Percentiles rank a stretch among this genome's conserved stretches.
Conservation (phyloP, 2,888 invertebrate species). For the Graphium colonna region DNA sequence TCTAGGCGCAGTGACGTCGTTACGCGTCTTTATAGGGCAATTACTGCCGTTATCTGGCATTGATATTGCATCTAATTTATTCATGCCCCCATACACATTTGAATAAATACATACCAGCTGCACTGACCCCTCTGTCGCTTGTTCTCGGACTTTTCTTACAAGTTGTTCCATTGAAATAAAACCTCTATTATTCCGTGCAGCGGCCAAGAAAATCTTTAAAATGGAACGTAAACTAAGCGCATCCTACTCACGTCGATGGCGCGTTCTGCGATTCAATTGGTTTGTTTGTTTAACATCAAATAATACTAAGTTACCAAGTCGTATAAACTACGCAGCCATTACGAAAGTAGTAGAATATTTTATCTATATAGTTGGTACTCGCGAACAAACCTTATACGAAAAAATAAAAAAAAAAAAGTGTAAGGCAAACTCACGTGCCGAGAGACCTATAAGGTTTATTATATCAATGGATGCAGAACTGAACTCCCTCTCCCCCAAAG, state of each 20-base stretch:
- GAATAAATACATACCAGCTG: conserved; percentile 62
- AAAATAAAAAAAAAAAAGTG: background rate
- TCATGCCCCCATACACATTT: conserved; percentile 57
- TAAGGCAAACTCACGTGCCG: no score
- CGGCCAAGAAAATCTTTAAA: conserved; percentile 32
- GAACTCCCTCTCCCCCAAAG: no score
- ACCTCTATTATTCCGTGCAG: conserved; percentile 40
- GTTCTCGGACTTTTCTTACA: conserved; percentile 41
- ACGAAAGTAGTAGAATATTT: no score
- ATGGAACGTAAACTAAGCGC: conserved; percentile 34
- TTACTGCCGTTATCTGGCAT: conserved; percentile 76
- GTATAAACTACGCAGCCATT: conserved; percentile 22
- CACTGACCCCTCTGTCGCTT: conserved; percentile 47
- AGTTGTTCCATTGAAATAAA: conserved; percentile 47
- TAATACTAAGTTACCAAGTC: background rate
- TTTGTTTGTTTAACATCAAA: conserved; percentile 34
- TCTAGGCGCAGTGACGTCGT: conserved; percentile 72
- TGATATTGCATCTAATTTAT: conserved; percentile 77
- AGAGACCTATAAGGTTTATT: no score
- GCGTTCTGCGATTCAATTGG: conserved; percentile 33
- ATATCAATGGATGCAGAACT: no score
- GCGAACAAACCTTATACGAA: no score
- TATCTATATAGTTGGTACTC: no score
- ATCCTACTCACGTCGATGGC: conserved; percentile 36
- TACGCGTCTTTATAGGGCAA: conserved; percentile 75